Evolutionary conservation across 2,888 invertebrate species (phyloP).

Genomic region (Ichneumoninae sp.): DNA sequence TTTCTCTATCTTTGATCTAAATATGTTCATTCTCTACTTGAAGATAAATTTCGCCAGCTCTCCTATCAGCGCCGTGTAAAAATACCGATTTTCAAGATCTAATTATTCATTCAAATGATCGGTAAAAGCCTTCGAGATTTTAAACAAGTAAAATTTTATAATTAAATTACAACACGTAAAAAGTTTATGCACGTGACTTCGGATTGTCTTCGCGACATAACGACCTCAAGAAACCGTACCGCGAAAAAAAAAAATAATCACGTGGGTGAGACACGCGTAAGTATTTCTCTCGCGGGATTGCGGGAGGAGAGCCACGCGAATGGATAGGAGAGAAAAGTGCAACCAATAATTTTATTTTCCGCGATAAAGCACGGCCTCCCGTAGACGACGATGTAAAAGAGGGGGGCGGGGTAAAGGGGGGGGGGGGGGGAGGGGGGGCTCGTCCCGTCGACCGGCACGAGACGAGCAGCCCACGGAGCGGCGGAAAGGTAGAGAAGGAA

Average conservation of each 20-base stretch:
- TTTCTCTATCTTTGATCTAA: too few species aligned
- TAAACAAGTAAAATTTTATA: too few species aligned
- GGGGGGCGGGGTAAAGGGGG: conserved; percentile 13
- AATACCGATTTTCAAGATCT: too few species aligned
- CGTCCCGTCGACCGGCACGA: conserved; percentile 40
- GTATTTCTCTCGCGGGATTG: not conserved
- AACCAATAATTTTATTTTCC: conserved; percentile 82
- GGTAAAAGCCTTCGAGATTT: too few species aligned
- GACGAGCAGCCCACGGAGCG: conserved; percentile 28
- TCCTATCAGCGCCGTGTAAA: too few species aligned
- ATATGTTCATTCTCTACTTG: too few species aligned
- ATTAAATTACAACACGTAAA: too few species aligned
- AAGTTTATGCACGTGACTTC: too few species aligned
- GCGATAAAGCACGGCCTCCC: conserved; percentile 75
- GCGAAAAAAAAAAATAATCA: not conserved
- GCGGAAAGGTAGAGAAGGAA: conserved; percentile 20
- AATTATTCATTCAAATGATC: too few species aligned
- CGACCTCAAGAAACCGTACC: not conserved
- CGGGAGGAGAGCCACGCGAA: not conserved
- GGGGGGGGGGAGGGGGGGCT: not conserved
- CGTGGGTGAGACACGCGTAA: not conserved
- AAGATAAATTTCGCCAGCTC: too few species aligned
- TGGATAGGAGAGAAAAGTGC: conserved; percentile 73
- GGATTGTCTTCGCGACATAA: too few species aligned
- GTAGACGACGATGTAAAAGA: conserved; percentile 7